phyloP scores from a whole-genome alignment of 2,888 invertebrate genomes.

The Hypomecis punctinalis region DNA sequence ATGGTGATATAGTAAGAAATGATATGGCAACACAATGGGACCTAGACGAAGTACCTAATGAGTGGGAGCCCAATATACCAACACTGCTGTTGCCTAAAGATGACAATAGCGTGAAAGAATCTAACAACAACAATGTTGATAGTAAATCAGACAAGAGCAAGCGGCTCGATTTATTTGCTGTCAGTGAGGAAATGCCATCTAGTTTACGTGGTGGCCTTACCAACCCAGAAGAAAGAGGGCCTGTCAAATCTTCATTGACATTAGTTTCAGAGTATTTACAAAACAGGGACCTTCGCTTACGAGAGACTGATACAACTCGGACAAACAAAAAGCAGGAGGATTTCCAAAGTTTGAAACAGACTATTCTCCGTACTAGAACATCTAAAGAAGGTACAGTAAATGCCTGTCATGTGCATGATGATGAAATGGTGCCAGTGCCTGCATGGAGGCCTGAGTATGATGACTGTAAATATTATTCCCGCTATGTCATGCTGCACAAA shows the following conservation, averaged over 20 bases:
- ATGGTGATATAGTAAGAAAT: constrained; percentile 47
- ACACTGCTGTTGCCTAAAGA: constrained; percentile 61
- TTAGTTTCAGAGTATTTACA: constrained; percentile 76
- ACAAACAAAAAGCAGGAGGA: constrained; percentile 62
- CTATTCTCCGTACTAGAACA: constrained; percentile 66
- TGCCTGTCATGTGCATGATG: constrained; percentile 73
- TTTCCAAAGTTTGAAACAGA: constrained; percentile 69
- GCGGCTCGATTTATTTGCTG: constrained; percentile 70
- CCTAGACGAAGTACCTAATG: constrained; percentile 58
- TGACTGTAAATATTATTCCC: constrained; percentile 54
- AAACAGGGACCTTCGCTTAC: constrained; percentile 67
- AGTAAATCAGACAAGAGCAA: constrained; percentile 62
- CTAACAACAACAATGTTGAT: constrained; percentile 52
- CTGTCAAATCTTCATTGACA: constrained; percentile 64
- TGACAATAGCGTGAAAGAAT: constrained; percentile 58
- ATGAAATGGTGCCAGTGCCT: constrained; percentile 70
- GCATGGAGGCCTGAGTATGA: constrained; percentile 65
- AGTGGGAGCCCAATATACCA: constrained; percentile 68
- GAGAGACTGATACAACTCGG: constrained; percentile 55
- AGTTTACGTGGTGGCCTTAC: constrained; percentile 64
- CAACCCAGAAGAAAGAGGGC: constrained; percentile 49
- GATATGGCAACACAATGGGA: constrained; percentile 79
- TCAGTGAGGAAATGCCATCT: constrained; percentile 78
- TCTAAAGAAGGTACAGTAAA: constrained; percentile 68
- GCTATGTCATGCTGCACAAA: constrained; percentile 39